phyloP scores from a whole-genome alignment of 2,888 invertebrate species.

The Heliconius sara region DNA sequence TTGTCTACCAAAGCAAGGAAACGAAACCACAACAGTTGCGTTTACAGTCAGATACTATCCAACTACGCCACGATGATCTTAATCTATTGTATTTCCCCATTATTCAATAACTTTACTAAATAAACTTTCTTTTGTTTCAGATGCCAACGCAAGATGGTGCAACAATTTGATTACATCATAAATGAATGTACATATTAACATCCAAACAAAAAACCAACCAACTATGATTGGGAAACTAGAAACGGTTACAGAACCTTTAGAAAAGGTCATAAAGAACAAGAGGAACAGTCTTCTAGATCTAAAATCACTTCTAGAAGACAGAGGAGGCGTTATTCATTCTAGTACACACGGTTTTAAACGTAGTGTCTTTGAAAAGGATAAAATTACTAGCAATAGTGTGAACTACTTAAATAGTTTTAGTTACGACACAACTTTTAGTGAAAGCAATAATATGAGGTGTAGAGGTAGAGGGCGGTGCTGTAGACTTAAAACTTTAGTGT shows the following conservation, averaged over 20 bases:
- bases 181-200: slow-evolving; percentile 50
- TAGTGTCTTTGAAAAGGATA: slow-evolving; percentile 55
- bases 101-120: slow-evolving; percentile 6
- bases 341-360: slow-evolving; percentile 49
- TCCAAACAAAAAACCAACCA: slow-evolving; percentile 53
- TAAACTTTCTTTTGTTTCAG: slow-evolving; percentile 66
- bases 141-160: slow-evolving; percentile 73
- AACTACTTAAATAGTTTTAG: slow-evolving; percentile 63
- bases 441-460: slow-evolving; percentile 60
- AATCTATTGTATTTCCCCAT: background rate
- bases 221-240: slow-evolving; percentile 63
- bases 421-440: slow-evolving; percentile 57
- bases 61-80: background rate
- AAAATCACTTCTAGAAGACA: slow-evolving; percentile 77
- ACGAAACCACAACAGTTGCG: too few relatives aligned
- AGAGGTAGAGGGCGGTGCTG: slow-evolving; percentile 66
- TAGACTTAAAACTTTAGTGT: slow-evolving; percentile 74
- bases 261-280: slow-evolving; percentile 67
- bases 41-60: too few relatives aligned
- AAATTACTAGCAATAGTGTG: slow-evolving; percentile 62
- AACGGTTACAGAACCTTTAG: slow-evolving; percentile 59
- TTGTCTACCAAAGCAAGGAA: background rate
- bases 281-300: slow-evolving; percentile 72
- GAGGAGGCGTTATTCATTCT: slow-evolving; percentile 66
- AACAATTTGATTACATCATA: slow-evolving; percentile 68